These are phyloP conservation scores for Peribatodes rhomboidaria DNA, from an alignment of 2,888 invertebrate genomes.

Conservation along the genomic window DNA sequence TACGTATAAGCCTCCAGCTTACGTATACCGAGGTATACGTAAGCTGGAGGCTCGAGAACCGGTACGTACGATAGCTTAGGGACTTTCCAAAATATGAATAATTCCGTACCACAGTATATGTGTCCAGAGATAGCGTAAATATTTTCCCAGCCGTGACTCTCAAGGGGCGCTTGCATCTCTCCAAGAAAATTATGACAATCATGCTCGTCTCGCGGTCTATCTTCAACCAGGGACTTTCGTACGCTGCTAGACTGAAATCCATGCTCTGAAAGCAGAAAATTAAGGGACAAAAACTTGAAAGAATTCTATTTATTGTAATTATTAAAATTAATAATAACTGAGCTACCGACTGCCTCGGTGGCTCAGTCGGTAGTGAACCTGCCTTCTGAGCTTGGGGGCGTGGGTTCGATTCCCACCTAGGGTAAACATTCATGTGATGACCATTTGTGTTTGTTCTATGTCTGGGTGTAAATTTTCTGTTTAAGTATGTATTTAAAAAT, in stretches of 20 bases:
- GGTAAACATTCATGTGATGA: too few species aligned
- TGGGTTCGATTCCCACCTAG: too few species aligned
- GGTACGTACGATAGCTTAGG: background rate
- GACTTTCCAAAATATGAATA: conserved; percentile 23
- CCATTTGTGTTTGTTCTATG: too few species aligned
- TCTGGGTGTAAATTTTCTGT: too few species aligned
- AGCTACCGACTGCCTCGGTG: too few species aligned
- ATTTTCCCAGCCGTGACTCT: conserved; percentile 84
- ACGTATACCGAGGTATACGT: background rate
- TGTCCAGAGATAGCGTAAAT: conserved; percentile 81
- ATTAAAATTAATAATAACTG: too few species aligned
- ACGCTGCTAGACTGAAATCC: conserved; percentile 81
- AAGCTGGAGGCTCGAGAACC: background rate
- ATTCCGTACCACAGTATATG: conserved; percentile 80
- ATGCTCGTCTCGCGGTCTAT: conserved; percentile 68
- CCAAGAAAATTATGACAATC: conserved; percentile 77
- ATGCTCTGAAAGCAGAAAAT: conserved; percentile 68
- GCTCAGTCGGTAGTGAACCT: too few species aligned
- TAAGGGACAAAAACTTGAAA: too few species aligned
- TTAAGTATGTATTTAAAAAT: too few species aligned
- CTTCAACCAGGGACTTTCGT: conserved; percentile 80
- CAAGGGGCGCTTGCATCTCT: conserved; percentile 82
- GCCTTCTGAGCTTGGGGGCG: too few species aligned
- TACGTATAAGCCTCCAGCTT: too few species aligned
- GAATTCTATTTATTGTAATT: too few species aligned